Percentiles rank a stretch among this genome's conserved stretches.
Evolutionary conservation across 2,797 vertebrate genomes (phyloP).

Genomic region (Oreortyx pictus): DNA sequence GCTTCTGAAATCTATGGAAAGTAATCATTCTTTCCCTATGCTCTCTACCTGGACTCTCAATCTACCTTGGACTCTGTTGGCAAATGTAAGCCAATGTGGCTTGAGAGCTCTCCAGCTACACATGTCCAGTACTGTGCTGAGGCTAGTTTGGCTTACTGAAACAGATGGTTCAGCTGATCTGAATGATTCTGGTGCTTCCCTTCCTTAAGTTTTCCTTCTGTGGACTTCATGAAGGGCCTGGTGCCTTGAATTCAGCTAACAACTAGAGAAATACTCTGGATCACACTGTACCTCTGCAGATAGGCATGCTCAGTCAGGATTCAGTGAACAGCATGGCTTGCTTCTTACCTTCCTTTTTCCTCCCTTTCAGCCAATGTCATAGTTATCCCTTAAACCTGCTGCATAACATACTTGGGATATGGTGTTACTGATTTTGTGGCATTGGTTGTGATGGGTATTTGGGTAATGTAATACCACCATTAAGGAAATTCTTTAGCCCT

Average conservation of each 20-base stretch:
- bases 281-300: background rate
- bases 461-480: background rate
- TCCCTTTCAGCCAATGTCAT: background rate
- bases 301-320: no score
- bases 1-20: background rate
- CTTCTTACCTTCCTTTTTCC: background rate
- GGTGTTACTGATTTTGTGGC: background rate
- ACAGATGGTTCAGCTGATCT: background rate
- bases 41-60: background rate
- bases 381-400: background rate
- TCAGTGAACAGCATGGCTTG: background rate
- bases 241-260: background rate
- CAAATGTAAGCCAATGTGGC: background rate
- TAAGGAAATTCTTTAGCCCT: conserved; percentile 4
- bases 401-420: background rate
- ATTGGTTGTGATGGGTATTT: background rate
- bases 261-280: background rate
- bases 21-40: background rate
- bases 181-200: background rate
- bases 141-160: background rate
- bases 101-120: background rate
- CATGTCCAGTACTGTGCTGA: background rate
- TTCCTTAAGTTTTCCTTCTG: background rate
- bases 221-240: background rate
- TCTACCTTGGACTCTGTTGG: background rate